These are phyloP conservation scores for Mesorhabditis sp. DNA, from an alignment of 2,888 invertebrate species.

Conservation along the genomic window DNA sequence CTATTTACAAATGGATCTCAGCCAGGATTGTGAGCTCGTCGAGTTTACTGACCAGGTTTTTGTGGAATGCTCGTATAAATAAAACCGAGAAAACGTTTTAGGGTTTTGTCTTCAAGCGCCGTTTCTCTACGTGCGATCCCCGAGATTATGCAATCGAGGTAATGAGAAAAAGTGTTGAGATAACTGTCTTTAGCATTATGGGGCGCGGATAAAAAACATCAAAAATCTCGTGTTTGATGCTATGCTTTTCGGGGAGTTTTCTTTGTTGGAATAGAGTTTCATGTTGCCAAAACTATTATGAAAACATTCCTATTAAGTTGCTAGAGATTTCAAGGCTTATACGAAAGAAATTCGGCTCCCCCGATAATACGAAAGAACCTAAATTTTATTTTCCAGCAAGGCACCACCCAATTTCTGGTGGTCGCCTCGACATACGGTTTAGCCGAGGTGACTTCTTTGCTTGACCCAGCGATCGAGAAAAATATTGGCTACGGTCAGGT, in stretches of 20 bases:
- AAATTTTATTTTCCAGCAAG: conserved; percentile 56
- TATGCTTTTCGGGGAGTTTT: no score
- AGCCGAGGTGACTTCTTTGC: conserved; percentile 18
- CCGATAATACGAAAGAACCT: neutral
- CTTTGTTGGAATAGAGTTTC: no score
- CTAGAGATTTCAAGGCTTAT: no score
- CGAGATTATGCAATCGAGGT: conserved; percentile 53
- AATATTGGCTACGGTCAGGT: conserved; percentile 56
- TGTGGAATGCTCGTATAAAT: no score
- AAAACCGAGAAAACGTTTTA: neutral
- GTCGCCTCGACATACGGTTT: conserved; percentile 39
- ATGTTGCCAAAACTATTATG: no score
- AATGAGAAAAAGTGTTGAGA: neutral
- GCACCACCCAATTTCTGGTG: conserved; percentile 60
- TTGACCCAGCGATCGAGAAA: conserved; percentile 46
- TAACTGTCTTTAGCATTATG: conserved; percentile 3
- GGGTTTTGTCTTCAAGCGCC: conserved; percentile 35
- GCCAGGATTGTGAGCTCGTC: conserved; percentile 45
- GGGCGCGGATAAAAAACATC: neutral
- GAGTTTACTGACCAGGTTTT: conserved; percentile 10
- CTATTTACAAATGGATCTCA: conserved; percentile 34
- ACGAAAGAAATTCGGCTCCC: no score
- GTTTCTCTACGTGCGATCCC: conserved; percentile 51
- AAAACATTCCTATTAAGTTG: no score
- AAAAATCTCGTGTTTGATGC: no score